Percentiles rank a stretch among this genome's conserved stretches.
Conservation (phyloP, 2,797 vertebrate species). For the Clarias platycephalus region DNA sequence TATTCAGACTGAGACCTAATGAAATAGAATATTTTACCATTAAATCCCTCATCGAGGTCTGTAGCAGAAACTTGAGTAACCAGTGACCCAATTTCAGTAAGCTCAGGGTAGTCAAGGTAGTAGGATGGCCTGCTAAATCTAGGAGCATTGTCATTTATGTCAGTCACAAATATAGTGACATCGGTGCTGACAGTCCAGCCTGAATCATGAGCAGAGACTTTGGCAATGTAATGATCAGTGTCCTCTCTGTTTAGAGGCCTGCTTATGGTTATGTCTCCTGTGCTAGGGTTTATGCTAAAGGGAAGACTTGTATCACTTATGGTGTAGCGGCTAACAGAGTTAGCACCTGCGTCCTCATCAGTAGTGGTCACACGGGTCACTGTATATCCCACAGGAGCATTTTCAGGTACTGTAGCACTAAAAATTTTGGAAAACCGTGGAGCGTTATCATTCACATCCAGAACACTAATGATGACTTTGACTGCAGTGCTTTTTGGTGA, state of each 20-base stretch:
- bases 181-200: constrained; percentile 98
- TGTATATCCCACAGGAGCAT: constrained; percentile 87
- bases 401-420: constrained; percentile 90
- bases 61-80: constrained; percentile 88
- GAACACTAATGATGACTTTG: constrained; percentile 82
- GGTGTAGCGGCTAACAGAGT: constrained; percentile 89
- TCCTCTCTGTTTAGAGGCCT: constrained; percentile 92
- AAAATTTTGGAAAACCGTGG: constrained; percentile 97
- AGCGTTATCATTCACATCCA: constrained; percentile 97
- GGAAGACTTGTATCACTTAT: constrained; percentile 87
- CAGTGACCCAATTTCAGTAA: constrained; percentile 82
- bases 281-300: constrained; percentile 86
- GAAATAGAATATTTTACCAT: constrained; percentile 94
- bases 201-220: constrained; percentile 92
- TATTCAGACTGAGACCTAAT: constrained; percentile 95
- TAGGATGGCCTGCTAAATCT: constrained; percentile 92
- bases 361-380: constrained; percentile 94
- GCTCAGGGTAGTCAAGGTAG: constrained; percentile 92
- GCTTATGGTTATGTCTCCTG: constrained; percentile 90
- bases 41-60: constrained; percentile 88
- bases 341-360: constrained; percentile 88
- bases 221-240: constrained; percentile 87
- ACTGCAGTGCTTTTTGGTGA: constrained; percentile 81
- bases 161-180: constrained; percentile 90
- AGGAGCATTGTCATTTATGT: constrained; percentile 92